Evolutionary conservation across 2,888 invertebrate genomes (phyloP).

Genomic region (Tanypteryx hageni): DNA sequence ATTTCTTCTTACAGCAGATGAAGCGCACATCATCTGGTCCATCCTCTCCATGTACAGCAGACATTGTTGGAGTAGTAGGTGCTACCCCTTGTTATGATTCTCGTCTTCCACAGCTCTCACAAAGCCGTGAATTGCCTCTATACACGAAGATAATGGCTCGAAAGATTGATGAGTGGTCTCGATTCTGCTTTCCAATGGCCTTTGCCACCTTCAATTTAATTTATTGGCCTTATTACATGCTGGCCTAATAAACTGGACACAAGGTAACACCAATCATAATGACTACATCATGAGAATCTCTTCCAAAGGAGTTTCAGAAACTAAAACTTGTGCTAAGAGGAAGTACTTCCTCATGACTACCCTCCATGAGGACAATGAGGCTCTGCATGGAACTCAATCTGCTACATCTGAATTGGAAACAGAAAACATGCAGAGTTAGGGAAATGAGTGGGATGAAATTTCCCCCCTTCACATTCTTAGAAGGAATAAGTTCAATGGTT

Average conservation of each 20-base stretch:
- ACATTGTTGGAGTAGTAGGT: neutral
- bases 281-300: neutral
- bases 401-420: neutral
- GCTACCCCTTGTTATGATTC: conserved; percentile 61
- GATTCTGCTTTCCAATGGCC: conserved; percentile 74
- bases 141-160: conserved; percentile 71
- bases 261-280: neutral
- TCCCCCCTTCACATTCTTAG: no score
- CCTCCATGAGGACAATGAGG: neutral
- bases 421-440: no score
- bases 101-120: neutral
- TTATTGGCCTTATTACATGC: conserved; percentile 76
- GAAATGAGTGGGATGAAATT: no score
- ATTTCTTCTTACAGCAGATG: neutral
- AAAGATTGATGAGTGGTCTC: conserved; percentile 74
- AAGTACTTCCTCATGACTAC: neutral
- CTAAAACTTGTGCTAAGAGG: neutral
- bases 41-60: conserved; percentile 33
- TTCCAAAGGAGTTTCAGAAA: neutral
- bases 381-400: neutral
- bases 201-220: conserved; percentile 75
- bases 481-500: no score
- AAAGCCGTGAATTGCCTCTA: neutral
- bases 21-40: conserved; percentile 30
- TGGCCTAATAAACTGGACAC: neutral